phyloP scores from a whole-genome alignment of 2,797 vertebrate species.

The Propithecus perrieri region DNA sequence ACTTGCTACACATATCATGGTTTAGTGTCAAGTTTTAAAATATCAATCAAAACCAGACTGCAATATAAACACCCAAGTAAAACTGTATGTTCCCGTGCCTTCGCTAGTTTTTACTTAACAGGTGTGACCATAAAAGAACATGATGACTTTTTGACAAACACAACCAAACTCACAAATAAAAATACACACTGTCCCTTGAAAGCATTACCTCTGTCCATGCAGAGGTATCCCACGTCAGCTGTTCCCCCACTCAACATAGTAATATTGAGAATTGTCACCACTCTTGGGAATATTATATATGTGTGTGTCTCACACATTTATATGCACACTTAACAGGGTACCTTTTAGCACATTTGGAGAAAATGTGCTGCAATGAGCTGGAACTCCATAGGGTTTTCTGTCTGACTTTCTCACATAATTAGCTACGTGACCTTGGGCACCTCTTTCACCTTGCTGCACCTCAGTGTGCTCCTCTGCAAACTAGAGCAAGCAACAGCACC shows the following conservation, averaged over 20 bases:
- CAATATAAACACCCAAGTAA: neutral
- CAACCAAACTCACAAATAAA: neutral
- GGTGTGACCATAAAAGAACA: neutral
- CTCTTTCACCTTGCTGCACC: neutral
- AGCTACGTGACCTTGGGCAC: neutral
- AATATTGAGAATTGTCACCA: neutral
- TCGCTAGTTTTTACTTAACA: neutral
- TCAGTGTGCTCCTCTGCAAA: neutral
- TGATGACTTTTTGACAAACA: neutral
- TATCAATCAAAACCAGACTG: neutral
- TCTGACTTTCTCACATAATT: neutral
- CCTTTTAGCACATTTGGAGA: neutral
- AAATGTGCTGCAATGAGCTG: neutral
- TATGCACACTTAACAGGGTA: neutral
- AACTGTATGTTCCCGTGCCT: neutral
- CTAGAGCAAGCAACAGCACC: neutral
- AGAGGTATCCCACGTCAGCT: neutral
- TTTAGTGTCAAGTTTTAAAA: slow-evolving; percentile 44
- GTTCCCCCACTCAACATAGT: neutral
- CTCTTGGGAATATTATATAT: neutral
- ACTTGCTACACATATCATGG: neutral
- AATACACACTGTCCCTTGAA: neutral
- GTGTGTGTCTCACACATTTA: neutral
- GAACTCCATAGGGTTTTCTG: neutral
- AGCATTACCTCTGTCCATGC: neutral